Conservation (phyloP, 2,888 invertebrate species). For the Aethes cnicana region DNA sequence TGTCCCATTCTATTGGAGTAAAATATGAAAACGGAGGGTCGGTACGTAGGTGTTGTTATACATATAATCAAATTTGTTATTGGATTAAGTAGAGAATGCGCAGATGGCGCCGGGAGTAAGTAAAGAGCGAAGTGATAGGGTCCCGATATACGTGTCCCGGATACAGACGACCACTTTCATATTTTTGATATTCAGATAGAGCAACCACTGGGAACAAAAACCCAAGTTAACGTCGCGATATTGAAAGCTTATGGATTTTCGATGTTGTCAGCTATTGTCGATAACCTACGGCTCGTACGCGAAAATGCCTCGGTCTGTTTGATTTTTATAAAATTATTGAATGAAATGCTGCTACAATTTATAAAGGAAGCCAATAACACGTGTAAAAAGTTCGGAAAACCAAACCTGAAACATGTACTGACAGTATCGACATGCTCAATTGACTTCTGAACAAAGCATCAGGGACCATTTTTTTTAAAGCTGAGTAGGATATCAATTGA, state of each 20-base stretch:
- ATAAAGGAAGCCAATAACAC: no score
- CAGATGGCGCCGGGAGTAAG: slow-evolving; percentile 80
- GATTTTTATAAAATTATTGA: not conserved
- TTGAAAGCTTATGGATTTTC: slow-evolving; percentile 82
- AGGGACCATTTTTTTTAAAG: no score
- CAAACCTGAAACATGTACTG: not conserved
- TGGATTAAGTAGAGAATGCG: slow-evolving; percentile 76
- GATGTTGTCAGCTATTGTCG: slow-evolving; percentile 66
- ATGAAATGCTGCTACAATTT: not conserved
- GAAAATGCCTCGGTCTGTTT: not conserved
- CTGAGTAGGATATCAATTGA: no score
- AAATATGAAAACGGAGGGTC: slow-evolving; percentile 44
- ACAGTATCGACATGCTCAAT: not conserved
- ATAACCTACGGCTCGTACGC: slow-evolving; percentile 55
- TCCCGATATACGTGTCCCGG: slow-evolving; percentile 78
- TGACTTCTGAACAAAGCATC: not conserved
- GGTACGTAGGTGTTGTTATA: slow-evolving; percentile 61
- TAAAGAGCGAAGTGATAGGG: slow-evolving; percentile 81
- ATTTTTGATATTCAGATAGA: slow-evolving; percentile 82
- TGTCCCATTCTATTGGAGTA: slow-evolving; percentile 21
- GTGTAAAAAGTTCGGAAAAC: not conserved
- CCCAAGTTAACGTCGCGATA: slow-evolving; percentile 77
- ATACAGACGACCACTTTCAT: slow-evolving; percentile 77
- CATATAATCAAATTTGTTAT: slow-evolving; percentile 78
- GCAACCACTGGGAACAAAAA: slow-evolving; percentile 77